Base-by-base conservation (phyloP, 2,797 vertebrate species). In the Hoplostethus mediterraneus region DNA sequence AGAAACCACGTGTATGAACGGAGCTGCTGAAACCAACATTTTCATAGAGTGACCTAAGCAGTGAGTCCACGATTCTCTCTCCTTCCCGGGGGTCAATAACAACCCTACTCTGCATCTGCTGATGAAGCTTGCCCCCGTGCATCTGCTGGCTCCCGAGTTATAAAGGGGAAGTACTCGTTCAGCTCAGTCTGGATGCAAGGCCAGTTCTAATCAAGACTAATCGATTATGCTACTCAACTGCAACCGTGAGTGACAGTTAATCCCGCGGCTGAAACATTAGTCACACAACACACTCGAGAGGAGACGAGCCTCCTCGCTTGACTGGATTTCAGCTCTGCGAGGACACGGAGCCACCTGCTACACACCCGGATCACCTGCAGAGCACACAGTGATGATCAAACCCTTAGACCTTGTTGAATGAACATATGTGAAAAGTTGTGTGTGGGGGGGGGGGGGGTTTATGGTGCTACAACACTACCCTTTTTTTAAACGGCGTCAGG, bases 271-370 rank as follows among this genome's bases (percentile, higher is more conserved):
- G 80, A 80, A 84, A 80, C 80, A 49, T 64, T 64, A 85, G 13
- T 59, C 73, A 28, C 66, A 55, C 21, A 64, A 40, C 67, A 64
- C 28, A 63, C 6, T 17, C 36, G 17, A 52, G 57, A 58, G 0
- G 61, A 75, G 73, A 62, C 2, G 6, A n/a, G 44, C 25, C 31
- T 16, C 66, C 57, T 54, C 25, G 65, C 74, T 61, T 64, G 80
- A 86, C 76, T 84, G 74, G 61, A 64, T 82, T 89, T 82, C 82
- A 89, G 49, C 45, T 70, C 66, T 55, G n/a, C 1, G 44, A 21
- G 63, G 71, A 76, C 40, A 0, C 1, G 56, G 52, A 66, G 52
- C 59, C 66, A 78, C 68, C 77, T 82, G 83, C 62, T 65, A n/a
- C 48, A 65, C 49, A 42, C 33, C 72, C 30, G 36, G 67, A 12